Evolutionary conservation across 1,140 invertebrate species (phyloP).

Genomic region (Aphis craccivora): DNA sequence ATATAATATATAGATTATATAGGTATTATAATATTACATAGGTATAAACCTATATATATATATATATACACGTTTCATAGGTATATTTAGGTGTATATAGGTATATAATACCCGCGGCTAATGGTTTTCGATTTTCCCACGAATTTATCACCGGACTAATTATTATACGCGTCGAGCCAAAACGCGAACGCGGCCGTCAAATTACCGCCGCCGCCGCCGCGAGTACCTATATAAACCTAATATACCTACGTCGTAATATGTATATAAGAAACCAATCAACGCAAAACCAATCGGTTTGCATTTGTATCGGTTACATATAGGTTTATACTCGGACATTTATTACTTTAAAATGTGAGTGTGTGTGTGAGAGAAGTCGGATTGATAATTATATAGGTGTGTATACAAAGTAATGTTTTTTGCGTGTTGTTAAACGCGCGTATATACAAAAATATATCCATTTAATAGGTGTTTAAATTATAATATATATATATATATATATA

Average conservation of each 20-base stretch:
- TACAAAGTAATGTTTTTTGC: background rate
- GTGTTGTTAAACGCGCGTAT: background rate
- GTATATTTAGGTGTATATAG: background rate
- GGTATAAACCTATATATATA: no score
- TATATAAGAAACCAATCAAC: background rate
- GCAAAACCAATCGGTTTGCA: background rate
- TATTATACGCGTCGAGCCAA: background rate
- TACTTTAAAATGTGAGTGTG: background rate
- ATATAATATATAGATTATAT: no score
- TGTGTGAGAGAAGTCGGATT: background rate
- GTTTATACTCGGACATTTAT: background rate
- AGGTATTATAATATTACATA: no score
- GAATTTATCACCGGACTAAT: constrained; percentile 19
- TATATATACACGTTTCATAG: background rate
- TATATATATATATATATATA: background rate
- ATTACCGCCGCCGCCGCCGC: background rate
- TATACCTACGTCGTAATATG: background rate
- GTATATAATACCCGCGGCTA: background rate
- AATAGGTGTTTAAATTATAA: background rate
- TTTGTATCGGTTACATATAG: background rate
- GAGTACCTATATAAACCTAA: background rate
- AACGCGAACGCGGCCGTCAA: background rate
- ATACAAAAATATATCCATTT: background rate
- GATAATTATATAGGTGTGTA: background rate
- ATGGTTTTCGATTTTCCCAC: constrained; percentile 20